Evolutionary conservation across 1,140 invertebrate genomes (phyloP).

Genomic region (Nymphalis io): DNA sequence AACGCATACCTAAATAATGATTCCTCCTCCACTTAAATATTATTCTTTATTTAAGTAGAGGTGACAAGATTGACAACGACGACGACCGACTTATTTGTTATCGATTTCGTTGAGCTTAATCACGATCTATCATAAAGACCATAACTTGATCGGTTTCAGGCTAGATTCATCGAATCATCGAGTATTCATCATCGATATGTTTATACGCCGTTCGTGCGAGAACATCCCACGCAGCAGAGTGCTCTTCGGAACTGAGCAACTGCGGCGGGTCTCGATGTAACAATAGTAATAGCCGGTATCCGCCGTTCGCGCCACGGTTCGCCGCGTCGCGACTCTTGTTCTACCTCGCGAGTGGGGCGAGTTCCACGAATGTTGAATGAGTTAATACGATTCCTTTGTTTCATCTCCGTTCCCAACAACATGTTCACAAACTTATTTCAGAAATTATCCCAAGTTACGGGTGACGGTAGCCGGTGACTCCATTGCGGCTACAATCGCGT

Average conservation of each 20-base stretch:
- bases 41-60: not conserved
- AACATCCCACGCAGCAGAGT: not conserved
- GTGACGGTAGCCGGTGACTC: not conserved
- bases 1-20: not conserved
- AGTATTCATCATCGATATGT: not conserved
- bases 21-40: not conserved
- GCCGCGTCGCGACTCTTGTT: not conserved
- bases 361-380: not conserved
- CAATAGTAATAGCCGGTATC: not conserved
- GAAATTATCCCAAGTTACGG: not conserved
- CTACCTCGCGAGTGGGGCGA: too few relatives aligned
- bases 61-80: constrained; percentile 2
- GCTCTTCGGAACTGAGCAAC: not conserved
- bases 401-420: not conserved
- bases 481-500: not conserved
- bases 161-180: not conserved
- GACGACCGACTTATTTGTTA: not conserved
- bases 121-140: not conserved
- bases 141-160: not conserved
- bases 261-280: not conserved
- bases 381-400: not conserved
- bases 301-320: not conserved
- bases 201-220: not conserved
- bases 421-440: not conserved
- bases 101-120: not conserved